Base-by-base conservation (phyloP, 2,797 vertebrate species). In the Poeciliopsis gracilis region DNA sequence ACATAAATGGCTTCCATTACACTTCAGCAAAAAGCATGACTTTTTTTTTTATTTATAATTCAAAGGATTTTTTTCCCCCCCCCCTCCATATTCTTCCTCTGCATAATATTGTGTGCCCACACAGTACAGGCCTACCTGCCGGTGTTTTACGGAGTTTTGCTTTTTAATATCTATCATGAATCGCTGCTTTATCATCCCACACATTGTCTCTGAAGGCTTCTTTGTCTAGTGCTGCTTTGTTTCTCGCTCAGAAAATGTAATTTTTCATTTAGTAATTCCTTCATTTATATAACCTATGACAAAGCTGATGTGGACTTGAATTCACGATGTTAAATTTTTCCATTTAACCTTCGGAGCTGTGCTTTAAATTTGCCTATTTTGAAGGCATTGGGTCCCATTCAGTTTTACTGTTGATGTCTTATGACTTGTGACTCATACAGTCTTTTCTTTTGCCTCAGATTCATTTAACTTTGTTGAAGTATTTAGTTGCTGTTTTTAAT, bases 1-100 rank as follows among this genome's bases (percentile, higher is more conserved):
- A 95, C 94, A 94, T 94, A 93, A 94, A 94, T 93, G 90, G 93
- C 93, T 95, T 96, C 90, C 95, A 96, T 95, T 94, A 93, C 93
- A 92, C 91, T 95, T 90, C 82, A 84, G 89, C 93, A 92, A 93
- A 93, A 94, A 90, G 94, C 95, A 96, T 96, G 94, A 89, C 81
- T 92, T 82, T 84, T 84, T 76, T 73, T 85, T 67, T 43, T 15
- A 41, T n/a, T 69, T 69, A 7, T 73, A 67, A 87, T 94, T 87
- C 77, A 77, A 83, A 90, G 90, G 91, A 84, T 93, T 59, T 93
- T n/a, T 89, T 87, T 84, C 79, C 72, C 82, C 93, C 86, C 84
- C 79, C 84, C 79, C 78, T 88, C 81, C 93, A 93, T 92, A 88
- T 88, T 87, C 75, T 81, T 92, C 78, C 83, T 92, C 88, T 93